phyloP scores from a whole-genome alignment of 2,113 vertebrate genomes.

The Apodemus speciosus region DNA sequence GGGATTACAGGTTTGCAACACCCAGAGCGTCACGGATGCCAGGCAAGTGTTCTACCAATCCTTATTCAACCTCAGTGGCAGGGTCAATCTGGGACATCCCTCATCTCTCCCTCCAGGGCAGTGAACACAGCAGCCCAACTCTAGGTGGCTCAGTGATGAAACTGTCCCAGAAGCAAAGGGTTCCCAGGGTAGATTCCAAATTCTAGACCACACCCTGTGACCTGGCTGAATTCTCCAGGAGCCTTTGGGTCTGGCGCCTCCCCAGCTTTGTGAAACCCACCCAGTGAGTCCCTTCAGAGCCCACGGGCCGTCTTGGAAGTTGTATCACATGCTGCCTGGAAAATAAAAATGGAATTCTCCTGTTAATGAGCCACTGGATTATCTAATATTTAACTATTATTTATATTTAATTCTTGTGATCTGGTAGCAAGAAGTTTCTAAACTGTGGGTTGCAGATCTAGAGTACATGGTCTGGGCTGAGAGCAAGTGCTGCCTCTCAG shows the following conservation, averaged over 20 bases:
- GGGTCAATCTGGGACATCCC: fast-evolving
- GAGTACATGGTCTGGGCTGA: not conserved
- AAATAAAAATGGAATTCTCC: not conserved
- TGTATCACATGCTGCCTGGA: not conserved
- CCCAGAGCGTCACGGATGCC: not conserved
- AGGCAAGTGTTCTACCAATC: not conserved
- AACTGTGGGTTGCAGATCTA: not conserved
- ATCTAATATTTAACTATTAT: no score
- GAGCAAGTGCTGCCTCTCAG: not conserved
- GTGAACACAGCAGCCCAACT: not conserved
- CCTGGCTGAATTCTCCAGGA: not conserved
- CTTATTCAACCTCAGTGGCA: not conserved
- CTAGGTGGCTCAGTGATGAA: not conserved
- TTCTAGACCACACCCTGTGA: not conserved
- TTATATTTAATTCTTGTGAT: no score
- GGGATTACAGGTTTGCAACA: not conserved
- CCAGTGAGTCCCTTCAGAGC: not conserved
- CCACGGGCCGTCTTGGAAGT: not conserved
- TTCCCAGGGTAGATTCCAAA: fast-evolving
- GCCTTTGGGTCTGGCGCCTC: not conserved
- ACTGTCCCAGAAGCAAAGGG: not conserved
- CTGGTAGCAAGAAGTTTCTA: not conserved
- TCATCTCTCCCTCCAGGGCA: not conserved
- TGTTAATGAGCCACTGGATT: not conserved
- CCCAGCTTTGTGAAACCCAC: not conserved